Percentiles rank a stretch among this genome's conserved stretches.
Conservation (phyloP, 2,888 invertebrate genomes). For the Euproctis similis region DNA sequence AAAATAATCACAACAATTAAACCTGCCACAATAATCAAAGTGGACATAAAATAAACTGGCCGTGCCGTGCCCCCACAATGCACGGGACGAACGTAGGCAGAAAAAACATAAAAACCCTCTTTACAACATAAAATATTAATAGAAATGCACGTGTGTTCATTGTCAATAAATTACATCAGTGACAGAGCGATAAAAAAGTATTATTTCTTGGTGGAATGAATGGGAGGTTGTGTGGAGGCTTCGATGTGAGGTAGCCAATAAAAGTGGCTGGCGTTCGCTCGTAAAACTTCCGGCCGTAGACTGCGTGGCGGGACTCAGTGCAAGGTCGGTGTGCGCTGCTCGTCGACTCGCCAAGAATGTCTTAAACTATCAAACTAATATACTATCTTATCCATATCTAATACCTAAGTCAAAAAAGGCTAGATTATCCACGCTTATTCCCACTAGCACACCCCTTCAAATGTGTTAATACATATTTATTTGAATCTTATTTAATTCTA, state of each 20-base stretch:
- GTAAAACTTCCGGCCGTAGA: slow-evolving; percentile 69
- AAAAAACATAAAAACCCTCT: slow-evolving; percentile 67
- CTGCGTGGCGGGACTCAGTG: slow-evolving; percentile 69
- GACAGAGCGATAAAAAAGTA: slow-evolving; percentile 74
- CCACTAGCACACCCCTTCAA: no score
- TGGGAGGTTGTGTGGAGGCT: slow-evolving; percentile 71
- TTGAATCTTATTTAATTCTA: no score
- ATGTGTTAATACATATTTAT: no score
- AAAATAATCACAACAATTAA: slow-evolving; percentile 56
- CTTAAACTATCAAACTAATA: no score
- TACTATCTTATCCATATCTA: no score
- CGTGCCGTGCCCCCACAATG: slow-evolving; percentile 50
- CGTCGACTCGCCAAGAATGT: slow-evolving; percentile 6
- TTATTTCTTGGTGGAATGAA: slow-evolving; percentile 72
- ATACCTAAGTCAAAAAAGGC: no score
- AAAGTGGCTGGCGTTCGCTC: slow-evolving; percentile 68
- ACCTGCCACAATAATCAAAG: slow-evolving; percentile 33
- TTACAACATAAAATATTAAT: slow-evolving; percentile 74
- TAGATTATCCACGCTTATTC: no score
- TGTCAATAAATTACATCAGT: slow-evolving; percentile 74
- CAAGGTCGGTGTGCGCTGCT: slow-evolving; percentile 28
- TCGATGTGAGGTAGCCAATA: slow-evolving; percentile 72
- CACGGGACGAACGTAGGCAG: slow-evolving; percentile 40
- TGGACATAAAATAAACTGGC: slow-evolving; percentile 61
- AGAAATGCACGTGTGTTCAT: slow-evolving; percentile 76